These are phyloP conservation scores for Gadopsis bispinosus DNA, from an alignment of 2,797 vertebrate genomes.

Conservation along the genomic window DNA sequence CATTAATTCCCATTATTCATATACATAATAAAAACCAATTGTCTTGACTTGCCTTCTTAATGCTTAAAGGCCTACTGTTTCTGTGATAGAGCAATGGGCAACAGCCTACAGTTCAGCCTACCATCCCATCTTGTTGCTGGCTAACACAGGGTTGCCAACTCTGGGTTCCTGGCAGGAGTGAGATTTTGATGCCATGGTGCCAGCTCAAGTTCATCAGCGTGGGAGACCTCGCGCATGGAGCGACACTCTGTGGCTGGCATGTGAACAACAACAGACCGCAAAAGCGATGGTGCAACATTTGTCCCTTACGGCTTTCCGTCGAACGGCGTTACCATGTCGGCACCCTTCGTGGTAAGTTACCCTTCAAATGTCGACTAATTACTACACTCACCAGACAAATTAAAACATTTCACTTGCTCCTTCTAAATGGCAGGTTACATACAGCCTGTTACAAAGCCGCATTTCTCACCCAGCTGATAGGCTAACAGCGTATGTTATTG, in stretches of 20 bases:
- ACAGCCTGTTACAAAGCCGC: not conserved
- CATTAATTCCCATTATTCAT: too few species aligned
- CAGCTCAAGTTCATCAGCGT: not conserved
- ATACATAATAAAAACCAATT: too few species aligned
- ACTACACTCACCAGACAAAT: accelerated
- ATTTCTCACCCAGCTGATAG: not conserved
- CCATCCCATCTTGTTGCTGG: too few species aligned
- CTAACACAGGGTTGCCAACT: too few species aligned
- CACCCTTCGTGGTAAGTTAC: slow-evolving; percentile 67
- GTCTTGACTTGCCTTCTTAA: too few species aligned
- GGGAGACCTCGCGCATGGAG: not conserved
- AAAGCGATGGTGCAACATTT: slow-evolving; percentile 37
- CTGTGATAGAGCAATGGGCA: too few species aligned
- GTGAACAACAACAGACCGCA: not conserved
- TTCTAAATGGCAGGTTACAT: accelerated
- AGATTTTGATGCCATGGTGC: too few species aligned
- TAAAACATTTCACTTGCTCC: too few species aligned
- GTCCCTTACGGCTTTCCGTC: slow-evolving; percentile 54
- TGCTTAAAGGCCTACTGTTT: too few species aligned
- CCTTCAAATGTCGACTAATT: slow-evolving; percentile 28
- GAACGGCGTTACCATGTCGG: slow-evolving; percentile 65
- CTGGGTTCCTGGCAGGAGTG: too few species aligned
- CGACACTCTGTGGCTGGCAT: slow-evolving; percentile 36
- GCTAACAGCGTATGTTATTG: not conserved
- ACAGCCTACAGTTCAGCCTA: too few species aligned